Percentiles rank a stretch among this genome's conserved stretches.
Evolutionary conservation across 64 coral and sea anemone genomes (phyloP).

Genomic region (Acropora yongei): DNA sequence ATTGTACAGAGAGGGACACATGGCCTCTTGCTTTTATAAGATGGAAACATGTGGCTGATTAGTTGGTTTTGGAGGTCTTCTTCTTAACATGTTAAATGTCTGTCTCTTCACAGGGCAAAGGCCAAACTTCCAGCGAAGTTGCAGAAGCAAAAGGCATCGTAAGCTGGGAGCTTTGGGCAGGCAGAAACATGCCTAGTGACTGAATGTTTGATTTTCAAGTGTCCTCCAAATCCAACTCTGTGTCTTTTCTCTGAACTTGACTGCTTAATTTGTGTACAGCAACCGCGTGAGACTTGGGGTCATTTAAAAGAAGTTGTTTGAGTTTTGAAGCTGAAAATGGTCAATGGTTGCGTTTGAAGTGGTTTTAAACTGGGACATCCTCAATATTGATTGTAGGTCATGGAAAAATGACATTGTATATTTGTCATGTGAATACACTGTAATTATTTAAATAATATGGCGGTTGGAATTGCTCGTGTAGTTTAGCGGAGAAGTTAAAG

Average conservation of each 20-base stretch:
- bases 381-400: background rate
- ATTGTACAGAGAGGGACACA: too few species aligned
- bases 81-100: background rate
- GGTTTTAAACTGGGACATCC: background rate
- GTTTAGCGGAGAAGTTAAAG: too few species aligned
- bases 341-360: slow-evolving; percentile 23
- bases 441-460: background rate
- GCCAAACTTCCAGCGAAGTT: slow-evolving; percentile 84
- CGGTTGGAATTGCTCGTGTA: too few species aligned
- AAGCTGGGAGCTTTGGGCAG: background rate
- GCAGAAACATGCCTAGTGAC: background rate
- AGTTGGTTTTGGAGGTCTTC: too few species aligned
- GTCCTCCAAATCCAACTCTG: background rate
- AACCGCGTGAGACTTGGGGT: background rate
- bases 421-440: background rate
- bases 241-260: background rate
- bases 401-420: background rate
- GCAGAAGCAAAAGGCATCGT: slow-evolving; percentile 75
- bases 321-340: slow-evolving; percentile 3
- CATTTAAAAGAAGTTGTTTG: slow-evolving; percentile 27
- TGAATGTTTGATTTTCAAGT: background rate
- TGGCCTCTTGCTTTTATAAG: too few species aligned
- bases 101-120: slow-evolving; percentile 50
- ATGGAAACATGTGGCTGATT: too few species aligned
- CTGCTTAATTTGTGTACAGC: background rate